Base-by-base conservation (phyloP, 2,797 vertebrate species). In the Cyprinodon diabolis region DNA sequence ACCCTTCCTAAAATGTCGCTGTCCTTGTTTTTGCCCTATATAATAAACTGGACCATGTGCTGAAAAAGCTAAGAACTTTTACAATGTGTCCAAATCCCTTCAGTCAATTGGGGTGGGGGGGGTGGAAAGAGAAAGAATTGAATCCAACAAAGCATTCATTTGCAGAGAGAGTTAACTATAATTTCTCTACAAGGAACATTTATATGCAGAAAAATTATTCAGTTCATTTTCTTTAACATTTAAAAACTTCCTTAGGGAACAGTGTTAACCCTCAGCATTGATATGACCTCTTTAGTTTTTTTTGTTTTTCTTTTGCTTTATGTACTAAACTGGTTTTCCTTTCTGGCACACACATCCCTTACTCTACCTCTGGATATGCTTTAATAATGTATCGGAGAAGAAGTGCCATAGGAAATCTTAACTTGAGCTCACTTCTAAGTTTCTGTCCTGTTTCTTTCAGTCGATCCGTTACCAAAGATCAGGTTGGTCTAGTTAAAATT, bases 1-100 rank as follows among this genome's bases (percentile, higher is more conserved):
- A 65, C 11, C 60, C 17, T 83, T 37, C 72, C 74, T 67, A 83
- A 84, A 79, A 84, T 75, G 72, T 74, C 81, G 77, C 74, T 84
- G 78, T 82, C 80, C 85, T 87, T 86, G 81, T 85, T 88, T 85
- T 80, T 86, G 81, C 86, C 85, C 90, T 83, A 84, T 86, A 83
- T 87, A 81, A 86, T 81, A 85, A 89, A 85, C 83, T 81, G 84
- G 57, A 80, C 80, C 40, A 40, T 75, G 68, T 86, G 66, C 81
- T 80, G 79, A 88, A 83, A 83, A 81, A 76, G 76, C 67, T 68
- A 84, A 35, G 70, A 82, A 72, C 55, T 72, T 49, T 87, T 81
- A 74, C 63, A 74, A 82, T 81, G 74, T 3, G 43, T 76, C 56
- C 66, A 54, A 55, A 55, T 80, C 47, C 9, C n/a, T 35, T 74